Base-by-base conservation (phyloP, 2,888 invertebrate species). In the Brachyptera risi region DNA sequence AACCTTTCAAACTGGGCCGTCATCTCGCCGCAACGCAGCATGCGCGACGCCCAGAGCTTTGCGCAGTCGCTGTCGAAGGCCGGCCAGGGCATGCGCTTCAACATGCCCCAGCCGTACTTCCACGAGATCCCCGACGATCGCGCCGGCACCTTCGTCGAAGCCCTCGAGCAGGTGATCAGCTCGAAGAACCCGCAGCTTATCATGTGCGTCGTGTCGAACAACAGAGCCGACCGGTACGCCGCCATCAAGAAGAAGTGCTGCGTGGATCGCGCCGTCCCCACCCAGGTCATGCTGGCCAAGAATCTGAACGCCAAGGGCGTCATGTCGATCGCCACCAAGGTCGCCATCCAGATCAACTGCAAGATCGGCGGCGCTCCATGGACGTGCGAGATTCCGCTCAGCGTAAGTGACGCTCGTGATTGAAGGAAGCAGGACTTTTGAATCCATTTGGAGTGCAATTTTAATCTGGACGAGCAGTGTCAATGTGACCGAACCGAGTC, bases 291-390 rank as follows among this genome's bases (percentile, higher is more conserved):
- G 13, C 70, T 74, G 63, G 72, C 63, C 0, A 81, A 82, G 40
- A 88, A 83, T 58, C 72, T 90, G 64, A 75, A 77, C 0, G 78
- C 80, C 67, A 87, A 85, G 71, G 80, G 79, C 2, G 76, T 83
- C 0, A 85, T 88, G 84, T 88, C 90, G 0, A 87, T 96, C 44
- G 92, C 91, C 0, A 93, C 94, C 0, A 97, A 97, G 78, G 85
- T 97, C 0, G 91, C 90, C 0, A 90, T 97, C 15, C 97, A 98
- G 72, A 83, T 98, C 67, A 92, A 92, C 72, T 92, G 93, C 69
- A 98, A 97, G 69, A 74, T 96, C 27, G 96, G 96, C 19, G 96
- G 96, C 0, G 87, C 90, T 0, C 91, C 95, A 0, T 96, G 96
- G 96, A 78, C 82, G 1, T 81, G 92, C 0, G 79, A 82, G 0